Evolutionary conservation across 2,113 vertebrate genomes (phyloP), one percentile per base, ranked within the genome.

Genomic region (Proteles cristata): DNA sequence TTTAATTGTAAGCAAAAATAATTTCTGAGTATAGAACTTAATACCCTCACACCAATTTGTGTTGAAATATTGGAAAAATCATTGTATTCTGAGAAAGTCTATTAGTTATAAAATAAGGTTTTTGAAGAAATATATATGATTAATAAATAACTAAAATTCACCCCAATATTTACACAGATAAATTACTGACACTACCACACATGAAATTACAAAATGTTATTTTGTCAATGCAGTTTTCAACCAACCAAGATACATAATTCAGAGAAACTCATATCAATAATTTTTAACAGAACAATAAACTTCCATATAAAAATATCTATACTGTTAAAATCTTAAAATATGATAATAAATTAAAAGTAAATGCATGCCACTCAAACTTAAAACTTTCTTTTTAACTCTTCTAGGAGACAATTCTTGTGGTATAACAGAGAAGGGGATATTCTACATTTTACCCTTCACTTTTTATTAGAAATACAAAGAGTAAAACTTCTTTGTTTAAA

Each of bases 401-500:
- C n/a, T 80, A 9, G 35, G 66, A 74, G 2, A n/a, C 11, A 77
- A 77, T 9, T 69, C 33, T 0, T 90, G 68, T 95, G n/a, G 81
- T 50, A 45, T 21, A 94, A 53, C 28, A 91, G 90, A 79, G n/a
- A 39, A 97, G 77, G 1, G 76, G 45, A 93, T 28, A 88, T 77
- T 87, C 7, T n/a, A 12, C 9, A 6, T 88, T 97, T 96, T 85
- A 88, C 73, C 69, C 16, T 90, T 94, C 33, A 74, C 33, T 88
- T 48, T 97, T 97, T 97, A 50, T 85, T 85, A 90, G 65, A 86
- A 23, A 90, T 82, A 48, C 0, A 61, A 90, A 91, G 39, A 98
- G 82, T 90, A 94, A 97, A 94, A 95, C 25, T 50, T 96, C 76
- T 97, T 98, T 98, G 92, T 97, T 89, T 86, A 94, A 96, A 98